A percentile compares a stretch with the other conserved stretches of the same genome.
These are phyloP conservation scores for Hystrix cristata DNA, from an alignment of 2,113 vertebrate species.

Conservation along the genomic window DNA sequence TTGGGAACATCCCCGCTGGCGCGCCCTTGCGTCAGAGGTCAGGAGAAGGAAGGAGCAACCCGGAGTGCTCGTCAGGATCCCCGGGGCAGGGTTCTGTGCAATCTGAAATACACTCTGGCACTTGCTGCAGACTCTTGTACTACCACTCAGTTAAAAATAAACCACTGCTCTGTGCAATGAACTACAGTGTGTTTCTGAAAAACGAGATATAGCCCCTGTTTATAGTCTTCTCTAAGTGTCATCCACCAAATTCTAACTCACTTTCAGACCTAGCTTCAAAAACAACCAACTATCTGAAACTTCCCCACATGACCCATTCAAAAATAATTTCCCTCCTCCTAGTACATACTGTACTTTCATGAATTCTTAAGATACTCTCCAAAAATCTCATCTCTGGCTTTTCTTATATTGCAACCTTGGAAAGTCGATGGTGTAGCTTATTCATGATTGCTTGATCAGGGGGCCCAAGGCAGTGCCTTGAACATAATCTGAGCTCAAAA, in stretches of 20 bases:
- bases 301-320: background rate
- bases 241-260: background rate
- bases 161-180: background rate
- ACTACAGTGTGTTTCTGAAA: background rate
- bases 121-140: background rate
- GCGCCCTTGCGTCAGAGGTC: background rate
- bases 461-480: background rate
- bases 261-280: slow-evolving; percentile 9
- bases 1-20: background rate
- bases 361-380: background rate
- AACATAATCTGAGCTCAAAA: slow-evolving; percentile 1
- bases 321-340: background rate
- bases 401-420: background rate
- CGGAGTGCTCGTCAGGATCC: background rate
- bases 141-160: background rate
- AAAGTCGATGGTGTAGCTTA: background rate
- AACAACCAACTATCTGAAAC: background rate
- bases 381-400: background rate
- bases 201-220: background rate
- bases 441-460: background rate
- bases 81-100: background rate
- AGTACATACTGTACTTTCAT: background rate
- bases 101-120: background rate
- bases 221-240: background rate
- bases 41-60: background rate